These are phyloP conservation scores for Augiades crinisus DNA, from an alignment of 2,888 invertebrate species.

Conservation along the genomic window DNA sequence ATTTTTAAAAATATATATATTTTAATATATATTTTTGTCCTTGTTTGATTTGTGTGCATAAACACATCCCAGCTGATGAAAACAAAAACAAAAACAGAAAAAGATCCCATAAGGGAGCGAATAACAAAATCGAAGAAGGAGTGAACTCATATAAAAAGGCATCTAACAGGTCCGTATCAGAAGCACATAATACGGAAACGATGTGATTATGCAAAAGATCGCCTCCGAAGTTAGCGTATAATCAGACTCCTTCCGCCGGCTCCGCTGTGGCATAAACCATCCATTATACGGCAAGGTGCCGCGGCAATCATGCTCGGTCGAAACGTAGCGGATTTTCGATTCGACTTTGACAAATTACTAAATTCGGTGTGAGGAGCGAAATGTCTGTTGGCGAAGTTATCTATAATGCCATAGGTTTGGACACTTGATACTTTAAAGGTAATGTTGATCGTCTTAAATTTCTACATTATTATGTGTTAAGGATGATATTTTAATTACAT, in stretches of 20 bases:
- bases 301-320: conserved; percentile 18
- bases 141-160: neutral
- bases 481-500: too few species aligned
- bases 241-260: conserved; percentile 26
- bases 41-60: too few species aligned
- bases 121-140: too few species aligned
- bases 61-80: too few species aligned
- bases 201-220: conserved; percentile 27
- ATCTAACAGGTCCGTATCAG: conserved; percentile 4
- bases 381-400: too few species aligned
- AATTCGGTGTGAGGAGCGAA: neutral
- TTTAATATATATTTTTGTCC: too few species aligned
- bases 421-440: neutral
- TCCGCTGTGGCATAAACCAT: conserved; percentile 26
- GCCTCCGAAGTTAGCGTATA: conserved; percentile 25
- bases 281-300: conserved; percentile 21
- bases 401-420: too few species aligned
- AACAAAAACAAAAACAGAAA: too few species aligned
- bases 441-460: neutral
- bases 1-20: too few species aligned
- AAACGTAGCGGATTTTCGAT: conserved; percentile 21
- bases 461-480: too few species aligned
- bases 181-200: conserved; percentile 22
- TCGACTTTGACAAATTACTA: conserved; percentile 21
- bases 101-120: neutral